Base-by-base conservation (phyloP, 2,888 invertebrate genomes). In the Rhodophaea formosa region DNA sequence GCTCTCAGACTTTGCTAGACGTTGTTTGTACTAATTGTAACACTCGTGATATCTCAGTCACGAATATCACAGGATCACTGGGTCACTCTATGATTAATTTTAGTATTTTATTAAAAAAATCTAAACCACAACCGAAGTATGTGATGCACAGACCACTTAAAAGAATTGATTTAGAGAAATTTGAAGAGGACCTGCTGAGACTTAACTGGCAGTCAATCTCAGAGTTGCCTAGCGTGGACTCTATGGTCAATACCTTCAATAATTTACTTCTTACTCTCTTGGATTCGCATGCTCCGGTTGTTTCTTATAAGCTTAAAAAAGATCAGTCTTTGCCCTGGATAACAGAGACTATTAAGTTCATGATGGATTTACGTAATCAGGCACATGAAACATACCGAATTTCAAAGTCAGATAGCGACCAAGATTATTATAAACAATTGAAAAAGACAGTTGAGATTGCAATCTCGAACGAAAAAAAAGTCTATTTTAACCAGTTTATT, bases 301-400 rank as follows among this genome's bases (percentile, higher is more conserved):
- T 47, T 1, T n/a, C 29, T n/a, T 7, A n/a, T 3, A 47, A 29
- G 3, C 23, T 7, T n/a, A n/a, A n/a, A n/a, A n/a, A n/a, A n/a
- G n/a, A n/a, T n/a, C n/a, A n/a, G n/a, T n/a, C n/a, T n/a, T 29
- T 29, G 29, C n/a, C 46, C 46, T 47, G 46, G 46, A 29, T 47
- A 29, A 47, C 46, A 7, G 29, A 29, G 0, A 49, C n/a, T 8
- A 29, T 49, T 7, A 49, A 49, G 5, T 30, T 49, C 1, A 49
- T 49, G 47, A 49, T 49, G n/a, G 30, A 30, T 49, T 12, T 30
- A 8, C n/a, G 47, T 7, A 23, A 49, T 49, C 30, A 30, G 14
- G 47, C 47, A 2, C 15, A 14, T 14, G 30, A 30, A 1, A 49
- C 7, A 8, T 49, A 49, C 30, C 47, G 47, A 7, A 6, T 5